phyloP scores from a whole-genome alignment of 1,140 invertebrate genomes.

The Pogonomyrmex californicus region DNA sequence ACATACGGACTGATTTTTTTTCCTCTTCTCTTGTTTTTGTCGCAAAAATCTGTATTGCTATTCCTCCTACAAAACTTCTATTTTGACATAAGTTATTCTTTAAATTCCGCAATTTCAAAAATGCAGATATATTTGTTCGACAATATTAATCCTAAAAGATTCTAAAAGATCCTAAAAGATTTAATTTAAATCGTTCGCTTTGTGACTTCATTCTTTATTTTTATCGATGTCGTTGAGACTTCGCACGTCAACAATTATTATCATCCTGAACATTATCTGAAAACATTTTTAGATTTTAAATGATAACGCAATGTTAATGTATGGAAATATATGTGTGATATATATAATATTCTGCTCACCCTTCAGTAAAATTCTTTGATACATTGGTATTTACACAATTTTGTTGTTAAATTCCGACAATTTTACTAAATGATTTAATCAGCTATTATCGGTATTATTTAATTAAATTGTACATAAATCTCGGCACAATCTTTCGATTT shows the following conservation, averaged over 20 bases:
- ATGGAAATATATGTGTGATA: neutral
- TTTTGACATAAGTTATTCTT: neutral
- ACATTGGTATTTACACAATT: neutral
- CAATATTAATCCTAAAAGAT: neutral
- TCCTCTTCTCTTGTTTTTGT: neutral
- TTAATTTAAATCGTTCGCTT: neutral
- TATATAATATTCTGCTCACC: neutral
- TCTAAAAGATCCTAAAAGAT: neutral
- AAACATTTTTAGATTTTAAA: neutral
- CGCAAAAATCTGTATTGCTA: neutral
- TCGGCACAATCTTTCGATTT: neutral
- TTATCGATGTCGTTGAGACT: constrained; percentile 27
- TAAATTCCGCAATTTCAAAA: neutral
- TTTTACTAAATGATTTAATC: neutral
- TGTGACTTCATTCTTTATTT: constrained; percentile 20
- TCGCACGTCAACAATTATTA: neutral
- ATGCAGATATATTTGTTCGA: neutral
- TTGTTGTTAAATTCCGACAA: neutral
- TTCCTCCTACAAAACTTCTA: neutral
- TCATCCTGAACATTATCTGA: constrained; percentile 25
- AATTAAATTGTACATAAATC: neutral
- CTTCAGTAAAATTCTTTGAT: neutral
- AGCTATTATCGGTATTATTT: neutral
- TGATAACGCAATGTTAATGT: constrained; percentile 22
- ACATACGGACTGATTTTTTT: neutral